Base-by-base conservation (phyloP, 2,888 invertebrate species). In the Ornithoptera alexandrae region DNA sequence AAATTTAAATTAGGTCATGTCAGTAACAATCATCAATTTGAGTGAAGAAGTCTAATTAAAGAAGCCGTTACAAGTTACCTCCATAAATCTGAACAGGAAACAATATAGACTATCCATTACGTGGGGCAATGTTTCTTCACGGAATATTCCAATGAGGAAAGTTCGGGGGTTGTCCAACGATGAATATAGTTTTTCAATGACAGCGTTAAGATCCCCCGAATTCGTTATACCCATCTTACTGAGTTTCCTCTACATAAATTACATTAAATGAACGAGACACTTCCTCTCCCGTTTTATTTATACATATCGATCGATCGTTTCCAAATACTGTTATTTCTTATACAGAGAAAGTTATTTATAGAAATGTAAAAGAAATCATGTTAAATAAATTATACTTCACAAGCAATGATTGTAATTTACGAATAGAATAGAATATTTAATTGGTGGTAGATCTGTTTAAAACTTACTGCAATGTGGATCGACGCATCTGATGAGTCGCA, bases 1-100 rank as follows among this genome's bases (percentile, higher is more conserved):
- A 82, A 84, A 85, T 84, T 83, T 78, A 84, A 87, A 87, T 89
- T 84, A 84, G 86, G 83, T 82, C 81, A 85, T 88, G 89, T 90
- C 89, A 89, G 87, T 86, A 87, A 89, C 89, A 89, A 89, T 89
- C 88, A 89, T 90, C 87, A 90, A 91, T 89, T 90, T 90, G 87
- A 87, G 84, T 88, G 84, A 89, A 90, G 88, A 89, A 89, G 86
- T 90, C 85, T 92, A 91, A 92, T 92, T 91, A 90, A 91, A 91
- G 90, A 90, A 90, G 90, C 90, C 89, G 88, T 91, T 90, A 90
- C 89, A 91, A 92, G 90, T 92, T 90, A 88, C 90, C 89, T 88
- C 90, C 89, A 92, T 92, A 92, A 92, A 92, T 92, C 90, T 90
- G 90, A 83, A 80, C 81, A 80, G 83, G 82, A 85, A 90, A 90